Percentiles rank a stretch among this genome's conserved stretches.
These are phyloP conservation scores for Columbina picui DNA, from an alignment of 2,113 vertebrate genomes.

Conservation along the genomic window DNA sequence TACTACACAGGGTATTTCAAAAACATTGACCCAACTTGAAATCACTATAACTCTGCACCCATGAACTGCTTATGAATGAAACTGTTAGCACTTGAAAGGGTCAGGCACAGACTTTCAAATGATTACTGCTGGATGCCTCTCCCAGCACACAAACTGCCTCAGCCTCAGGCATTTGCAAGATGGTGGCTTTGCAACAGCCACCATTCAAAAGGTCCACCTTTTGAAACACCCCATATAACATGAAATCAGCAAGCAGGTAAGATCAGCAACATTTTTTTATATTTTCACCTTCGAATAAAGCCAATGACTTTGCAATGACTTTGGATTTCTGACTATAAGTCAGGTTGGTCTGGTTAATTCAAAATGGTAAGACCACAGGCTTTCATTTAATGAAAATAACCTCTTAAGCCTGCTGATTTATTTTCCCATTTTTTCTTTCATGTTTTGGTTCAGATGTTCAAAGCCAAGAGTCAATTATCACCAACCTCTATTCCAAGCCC, in stretches of 20 bases:
- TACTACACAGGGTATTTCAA: neutral
- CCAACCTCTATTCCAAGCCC: neutral
- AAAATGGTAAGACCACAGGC: neutral
- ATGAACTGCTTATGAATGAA: too few species aligned
- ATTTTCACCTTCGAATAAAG: neutral
- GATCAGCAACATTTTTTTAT: neutral
- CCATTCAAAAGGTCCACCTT: too few species aligned
- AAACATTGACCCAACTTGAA: too few species aligned
- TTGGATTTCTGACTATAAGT: neutral
- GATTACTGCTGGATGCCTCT: too few species aligned
- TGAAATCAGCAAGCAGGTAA: neutral
- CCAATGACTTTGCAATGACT: fast-evolving
- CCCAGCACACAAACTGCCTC: too few species aligned
- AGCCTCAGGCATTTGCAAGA: too few species aligned
- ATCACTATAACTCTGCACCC: too few species aligned
- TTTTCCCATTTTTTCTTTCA: neutral
- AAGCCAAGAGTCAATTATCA: neutral
- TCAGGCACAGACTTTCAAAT: too few species aligned
- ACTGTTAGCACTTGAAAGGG: too few species aligned
- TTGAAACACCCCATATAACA: neutral
- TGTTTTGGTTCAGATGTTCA: neutral
- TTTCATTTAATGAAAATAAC: neutral
- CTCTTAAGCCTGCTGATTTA: neutral
- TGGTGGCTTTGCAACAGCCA: too few species aligned
- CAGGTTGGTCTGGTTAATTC: neutral